Evolutionary conservation across 2,113 vertebrate species (phyloP).

Genomic region (Salvator merianae): DNA sequence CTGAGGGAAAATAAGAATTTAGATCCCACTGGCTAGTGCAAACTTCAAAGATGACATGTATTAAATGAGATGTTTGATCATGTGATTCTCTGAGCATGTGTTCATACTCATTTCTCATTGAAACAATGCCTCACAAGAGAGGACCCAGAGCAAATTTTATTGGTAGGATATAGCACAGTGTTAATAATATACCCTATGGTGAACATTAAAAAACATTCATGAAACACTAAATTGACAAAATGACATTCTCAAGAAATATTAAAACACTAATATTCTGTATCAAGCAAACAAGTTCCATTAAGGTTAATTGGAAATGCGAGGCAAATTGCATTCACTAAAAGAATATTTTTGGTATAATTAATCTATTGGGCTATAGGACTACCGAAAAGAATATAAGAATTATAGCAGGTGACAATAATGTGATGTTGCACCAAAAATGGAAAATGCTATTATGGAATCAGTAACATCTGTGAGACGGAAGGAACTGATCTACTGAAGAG

Average conservation of each 20-base stretch:
- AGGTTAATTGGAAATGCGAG: slow-evolving; percentile 31
- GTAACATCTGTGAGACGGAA: slow-evolving; percentile 21
- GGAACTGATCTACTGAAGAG: neutral
- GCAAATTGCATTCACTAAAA: slow-evolving; percentile 32
- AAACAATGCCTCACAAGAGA: slow-evolving; percentile 32
- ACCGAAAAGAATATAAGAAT: neutral
- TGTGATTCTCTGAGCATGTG: slow-evolving; percentile 14
- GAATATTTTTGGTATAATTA: slow-evolving; percentile 28
- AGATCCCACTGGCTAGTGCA: slow-evolving; percentile 33
- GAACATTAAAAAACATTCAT: slow-evolving; percentile 39
- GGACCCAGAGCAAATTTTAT: neutral
- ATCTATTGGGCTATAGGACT: slow-evolving; percentile 12
- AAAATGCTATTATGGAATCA: slow-evolving; percentile 25
- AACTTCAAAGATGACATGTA: slow-evolving; percentile 17
- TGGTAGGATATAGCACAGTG: slow-evolving; percentile 34
- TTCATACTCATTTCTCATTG: slow-evolving; percentile 33
- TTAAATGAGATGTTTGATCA: slow-evolving; percentile 49
- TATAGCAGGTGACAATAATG: slow-evolving; percentile 27
- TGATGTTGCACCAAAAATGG: slow-evolving; percentile 19
- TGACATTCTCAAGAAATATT: slow-evolving; percentile 40
- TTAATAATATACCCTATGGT: neutral
- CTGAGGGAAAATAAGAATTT: slow-evolving; percentile 43
- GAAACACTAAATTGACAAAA: slow-evolving; percentile 30
- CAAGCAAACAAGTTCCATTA: slow-evolving; percentile 35
- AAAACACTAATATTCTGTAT: slow-evolving; percentile 26